Conservation (phyloP, 2,113 vertebrate genomes). For the Spilogale gracilis region DNA sequence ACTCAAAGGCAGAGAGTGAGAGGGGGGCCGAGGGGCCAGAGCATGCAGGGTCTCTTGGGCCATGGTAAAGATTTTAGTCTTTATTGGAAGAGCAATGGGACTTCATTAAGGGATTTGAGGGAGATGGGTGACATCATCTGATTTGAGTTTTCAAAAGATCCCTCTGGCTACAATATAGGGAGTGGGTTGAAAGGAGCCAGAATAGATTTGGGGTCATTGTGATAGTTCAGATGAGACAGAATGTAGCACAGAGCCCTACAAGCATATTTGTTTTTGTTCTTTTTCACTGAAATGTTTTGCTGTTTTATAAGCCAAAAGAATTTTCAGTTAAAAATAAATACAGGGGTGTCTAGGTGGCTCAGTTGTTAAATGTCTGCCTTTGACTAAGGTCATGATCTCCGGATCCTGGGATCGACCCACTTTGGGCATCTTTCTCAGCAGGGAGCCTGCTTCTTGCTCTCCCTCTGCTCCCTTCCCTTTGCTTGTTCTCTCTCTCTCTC, state of each 20-base stretch:
- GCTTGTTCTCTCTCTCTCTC: no score
- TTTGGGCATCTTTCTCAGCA: no score
- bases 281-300: neutral
- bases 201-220: neutral
- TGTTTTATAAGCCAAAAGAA: neutral
- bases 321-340: neutral
- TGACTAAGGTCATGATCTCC: no score
- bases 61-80: neutral
- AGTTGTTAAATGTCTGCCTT: no score
- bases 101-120: neutral
- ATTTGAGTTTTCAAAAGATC: slow-evolving; percentile 27
- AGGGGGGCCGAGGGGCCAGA: neutral
- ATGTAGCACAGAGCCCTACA: neutral
- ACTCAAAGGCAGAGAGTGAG: neutral
- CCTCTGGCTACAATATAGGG: neutral
- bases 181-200: neutral
- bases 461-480: no score
- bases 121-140: neutral
- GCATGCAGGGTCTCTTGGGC: neutral
- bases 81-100: neutral
- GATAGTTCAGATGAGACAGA: neutral
- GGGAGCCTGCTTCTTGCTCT: no score
- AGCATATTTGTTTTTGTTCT: slow-evolving; percentile 17
- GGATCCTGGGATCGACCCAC: no score
- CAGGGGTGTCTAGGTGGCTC: no score